These are phyloP conservation scores for Stictonetta naevosa DNA, from an alignment of 2,113 vertebrate genomes.

Conservation along the genomic window DNA sequence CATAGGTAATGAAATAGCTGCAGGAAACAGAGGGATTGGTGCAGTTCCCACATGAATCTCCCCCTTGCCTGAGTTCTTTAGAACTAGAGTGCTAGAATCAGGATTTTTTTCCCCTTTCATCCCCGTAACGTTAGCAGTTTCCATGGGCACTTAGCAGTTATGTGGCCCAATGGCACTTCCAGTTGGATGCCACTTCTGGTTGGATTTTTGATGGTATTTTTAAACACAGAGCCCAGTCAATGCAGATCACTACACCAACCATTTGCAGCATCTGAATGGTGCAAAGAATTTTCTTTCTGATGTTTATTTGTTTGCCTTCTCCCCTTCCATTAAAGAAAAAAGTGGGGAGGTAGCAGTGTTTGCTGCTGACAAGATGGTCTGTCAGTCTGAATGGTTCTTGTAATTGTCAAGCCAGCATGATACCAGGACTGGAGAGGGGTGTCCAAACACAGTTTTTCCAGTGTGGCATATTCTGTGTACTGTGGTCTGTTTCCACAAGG, in stretches of 20 bases:
- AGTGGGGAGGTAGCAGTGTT: conserved; percentile 13
- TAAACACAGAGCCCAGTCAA: conserved; percentile 69
- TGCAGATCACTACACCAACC: conserved; percentile 73
- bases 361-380: background rate
- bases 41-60: background rate
- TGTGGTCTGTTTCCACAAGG: conserved; percentile 55
- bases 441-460: conserved; percentile 26
- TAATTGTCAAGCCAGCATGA: conserved; percentile 64
- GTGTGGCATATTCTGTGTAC: conserved; percentile 35
- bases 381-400: conserved; percentile 57
- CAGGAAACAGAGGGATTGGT: background rate
- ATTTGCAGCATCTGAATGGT: conserved; percentile 71
- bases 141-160: background rate
- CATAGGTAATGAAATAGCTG: background rate
- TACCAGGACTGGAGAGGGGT: conserved; percentile 22
- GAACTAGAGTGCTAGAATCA: background rate
- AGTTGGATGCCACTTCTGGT: conserved; percentile 18
- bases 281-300: conserved; percentile 57
- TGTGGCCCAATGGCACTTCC: background rate
- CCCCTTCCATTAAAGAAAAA: conserved; percentile 44
- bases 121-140: background rate
- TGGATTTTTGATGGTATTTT: conserved; percentile 19
- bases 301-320: conserved; percentile 33
- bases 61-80: background rate
- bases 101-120: conserved; percentile 64